A percentile compares a stretch with the other conserved stretches of the same genome.
Conservation (phyloP, 2,113 vertebrate genomes). For the Rostratula benghalensis region DNA sequence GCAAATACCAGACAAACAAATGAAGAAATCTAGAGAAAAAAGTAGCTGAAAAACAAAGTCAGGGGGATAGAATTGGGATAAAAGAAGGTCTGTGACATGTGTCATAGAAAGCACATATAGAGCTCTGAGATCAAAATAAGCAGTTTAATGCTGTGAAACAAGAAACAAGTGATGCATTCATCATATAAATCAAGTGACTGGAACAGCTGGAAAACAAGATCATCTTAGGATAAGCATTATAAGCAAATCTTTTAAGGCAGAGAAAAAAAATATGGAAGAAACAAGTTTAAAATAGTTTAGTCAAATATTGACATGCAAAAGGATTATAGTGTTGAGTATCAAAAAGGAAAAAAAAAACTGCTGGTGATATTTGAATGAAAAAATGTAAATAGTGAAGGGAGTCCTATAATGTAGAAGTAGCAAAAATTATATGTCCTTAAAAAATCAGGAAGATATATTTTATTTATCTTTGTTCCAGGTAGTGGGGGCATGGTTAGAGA, state of each 20-base stretch:
- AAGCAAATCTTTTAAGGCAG: neutral
- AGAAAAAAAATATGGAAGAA: neutral
- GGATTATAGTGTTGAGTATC: neutral
- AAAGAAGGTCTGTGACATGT: neutral
- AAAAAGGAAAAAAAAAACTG: too few species aligned
- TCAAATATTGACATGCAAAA: neutral
- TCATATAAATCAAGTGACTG: neutral
- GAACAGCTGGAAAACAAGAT: neutral
- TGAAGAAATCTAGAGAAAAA: neutral
- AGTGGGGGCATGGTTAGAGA: rapidly evolving
- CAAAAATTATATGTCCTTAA: neutral
- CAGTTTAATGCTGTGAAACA: neutral
- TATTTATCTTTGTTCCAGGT: neutral
- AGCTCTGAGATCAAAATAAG: neutral
- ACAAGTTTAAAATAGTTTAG: neutral
- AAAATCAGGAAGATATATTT: neutral
- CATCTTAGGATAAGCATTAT: neutral
- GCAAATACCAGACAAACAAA: neutral
- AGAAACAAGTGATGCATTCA: neutral
- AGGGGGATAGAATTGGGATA: neutral
- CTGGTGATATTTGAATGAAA: neutral
- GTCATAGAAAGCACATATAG: neutral
- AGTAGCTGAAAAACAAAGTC: neutral
- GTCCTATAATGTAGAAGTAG: neutral
- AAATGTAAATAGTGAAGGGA: neutral